Evolutionary conservation across 2,888 invertebrate species (phyloP).

Genomic region (Perizoma affinitatum): DNA sequence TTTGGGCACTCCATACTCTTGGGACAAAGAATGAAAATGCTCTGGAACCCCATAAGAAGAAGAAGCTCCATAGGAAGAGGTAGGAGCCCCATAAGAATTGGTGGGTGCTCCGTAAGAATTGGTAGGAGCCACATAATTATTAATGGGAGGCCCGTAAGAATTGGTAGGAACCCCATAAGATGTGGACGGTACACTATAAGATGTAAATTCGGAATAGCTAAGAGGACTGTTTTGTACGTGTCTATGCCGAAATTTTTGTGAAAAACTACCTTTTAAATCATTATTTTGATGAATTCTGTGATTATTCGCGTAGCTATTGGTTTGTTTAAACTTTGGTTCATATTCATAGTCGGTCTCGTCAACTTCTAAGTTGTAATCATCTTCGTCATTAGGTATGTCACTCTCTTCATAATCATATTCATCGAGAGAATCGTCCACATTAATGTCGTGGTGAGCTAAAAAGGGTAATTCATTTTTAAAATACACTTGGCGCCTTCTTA

Average conservation of each 20-base stretch:
- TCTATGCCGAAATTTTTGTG: constrained; percentile 32
- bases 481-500: constrained; percentile 46
- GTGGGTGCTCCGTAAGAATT: constrained; percentile 48
- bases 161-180: constrained; percentile 3
- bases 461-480: constrained; percentile 21
- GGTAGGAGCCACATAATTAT: constrained; percentile 21
- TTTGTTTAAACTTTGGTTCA: constrained; percentile 40
- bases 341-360: constrained; percentile 51
- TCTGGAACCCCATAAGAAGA: constrained; percentile 49
- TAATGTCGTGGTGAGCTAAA: constrained; percentile 17
- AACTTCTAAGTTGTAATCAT: constrained; percentile 50
- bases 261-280: constrained; percentile 34
- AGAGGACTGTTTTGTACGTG: constrained; percentile 13
- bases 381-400: constrained; percentile 38
- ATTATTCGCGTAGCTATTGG: constrained; percentile 15
- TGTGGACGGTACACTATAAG: constrained; percentile 3
- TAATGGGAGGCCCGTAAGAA: constrained; percentile 10
- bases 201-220: constrained; percentile 26
- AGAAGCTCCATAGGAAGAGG: constrained; percentile 10
- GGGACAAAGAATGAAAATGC: constrained; percentile 18
- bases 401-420: constrained; percentile 41
- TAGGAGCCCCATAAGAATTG: background rate
- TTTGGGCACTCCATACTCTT: constrained; percentile 37
- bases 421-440: constrained; percentile 36
- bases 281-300: constrained; percentile 24